Evolutionary conservation across 2,113 vertebrate genomes (phyloP), one percentile per base, ranked within the genome.

Genomic region (Cyphomyrus plagiostoma): DNA sequence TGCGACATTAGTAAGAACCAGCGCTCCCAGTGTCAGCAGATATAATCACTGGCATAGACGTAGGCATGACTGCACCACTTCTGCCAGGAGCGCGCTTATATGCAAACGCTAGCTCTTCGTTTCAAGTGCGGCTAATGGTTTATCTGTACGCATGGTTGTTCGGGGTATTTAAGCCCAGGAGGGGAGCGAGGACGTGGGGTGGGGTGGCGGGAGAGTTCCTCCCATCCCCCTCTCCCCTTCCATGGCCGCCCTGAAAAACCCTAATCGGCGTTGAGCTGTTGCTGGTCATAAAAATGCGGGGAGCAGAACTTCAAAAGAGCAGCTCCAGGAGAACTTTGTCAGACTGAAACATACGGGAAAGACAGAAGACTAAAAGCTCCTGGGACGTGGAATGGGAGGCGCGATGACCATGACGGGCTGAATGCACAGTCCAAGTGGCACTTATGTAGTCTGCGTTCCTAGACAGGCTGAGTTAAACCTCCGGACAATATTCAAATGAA

Each of bases 21-120:
- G 39, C 46, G 53, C 21, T 23, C 56, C 23, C 82, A 19, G 50
- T n/a, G 62, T 52, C 30, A 89, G 46, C 49, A 84, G 89, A 89
- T 89, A 84, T 56, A 85, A 90, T 90, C 89, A 85, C 66, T 70
- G 48, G 62, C 89, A 74, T 74, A 9, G 83, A 58, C 10, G 48
- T 83, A 50, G 53, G 50, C 48, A 82, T 86, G 83, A 87, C 85
- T 58, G 19, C 83, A 45, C 53, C 85, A 56, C 77, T 80, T 46
- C 82, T 49, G 84, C 58, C 87, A 89, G 42, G n/a, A 42, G 58
- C 62, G n/a, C 26, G 56, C 87, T 89, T 66, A 84, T 21, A 42
- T 50, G 30, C 11, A 45, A n/a, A 9, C 53, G 45, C 83, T 46
- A 26, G 19, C 49, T 77, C 49, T 90, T 35, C 35, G 56, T 35